phyloP scores from a whole-genome alignment of 2,113 vertebrate genomes.

The Cebidichthys violaceus region DNA sequence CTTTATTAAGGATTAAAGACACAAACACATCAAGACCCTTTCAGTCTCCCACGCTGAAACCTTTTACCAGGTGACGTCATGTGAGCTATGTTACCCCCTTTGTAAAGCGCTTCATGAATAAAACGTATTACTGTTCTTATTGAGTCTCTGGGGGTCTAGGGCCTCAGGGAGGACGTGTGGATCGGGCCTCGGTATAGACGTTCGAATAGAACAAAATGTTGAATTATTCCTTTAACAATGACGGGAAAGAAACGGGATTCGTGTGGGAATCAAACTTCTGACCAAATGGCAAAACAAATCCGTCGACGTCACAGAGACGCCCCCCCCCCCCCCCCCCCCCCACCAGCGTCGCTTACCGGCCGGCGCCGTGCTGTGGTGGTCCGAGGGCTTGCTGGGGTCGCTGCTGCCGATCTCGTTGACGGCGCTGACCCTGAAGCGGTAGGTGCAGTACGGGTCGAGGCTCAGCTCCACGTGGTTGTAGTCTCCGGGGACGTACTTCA shows the following conservation, averaged over 20 bases:
- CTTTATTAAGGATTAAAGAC: no score
- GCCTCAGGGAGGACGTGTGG: no score
- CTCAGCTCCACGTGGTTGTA: constrained; percentile 77
- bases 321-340: no score
- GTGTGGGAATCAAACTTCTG: not conserved
- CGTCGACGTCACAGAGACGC: not conserved
- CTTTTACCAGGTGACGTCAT: no score
- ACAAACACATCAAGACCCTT: no score
- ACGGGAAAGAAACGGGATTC: accelerated
- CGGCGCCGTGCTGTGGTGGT: constrained; percentile 69
- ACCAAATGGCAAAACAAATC: not conserved
- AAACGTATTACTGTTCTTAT: no score
- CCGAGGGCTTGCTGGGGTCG: constrained; percentile 74
- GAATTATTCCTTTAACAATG: not conserved
- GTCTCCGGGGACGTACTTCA: constrained; percentile 73
- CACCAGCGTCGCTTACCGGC: constrained; percentile 44
- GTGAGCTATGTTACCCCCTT: no score
- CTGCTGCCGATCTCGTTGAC: constrained; percentile 84
- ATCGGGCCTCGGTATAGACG: no score
- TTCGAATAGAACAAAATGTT: no score
- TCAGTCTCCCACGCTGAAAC: no score
- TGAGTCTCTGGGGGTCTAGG: no score
- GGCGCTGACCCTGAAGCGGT: constrained; percentile 86
- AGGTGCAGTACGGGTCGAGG: constrained; percentile 85
- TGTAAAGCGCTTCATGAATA: no score